Conservation (phyloP, 2,888 invertebrate genomes). For the Anarsia innoxiella region DNA sequence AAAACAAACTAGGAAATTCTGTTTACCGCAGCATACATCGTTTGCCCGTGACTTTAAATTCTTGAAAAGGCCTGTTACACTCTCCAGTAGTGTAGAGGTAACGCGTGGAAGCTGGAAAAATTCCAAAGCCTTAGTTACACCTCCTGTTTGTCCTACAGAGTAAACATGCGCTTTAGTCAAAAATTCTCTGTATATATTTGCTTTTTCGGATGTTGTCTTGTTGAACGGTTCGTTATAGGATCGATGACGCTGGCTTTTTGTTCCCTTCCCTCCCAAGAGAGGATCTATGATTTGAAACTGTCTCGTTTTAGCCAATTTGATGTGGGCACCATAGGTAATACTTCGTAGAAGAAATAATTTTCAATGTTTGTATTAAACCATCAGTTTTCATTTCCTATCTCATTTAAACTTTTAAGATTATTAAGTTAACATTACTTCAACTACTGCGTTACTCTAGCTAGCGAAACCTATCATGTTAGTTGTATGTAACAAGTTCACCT, state of each 20-base stretch:
- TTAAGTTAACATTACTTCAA: background rate
- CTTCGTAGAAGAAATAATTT: too few species aligned
- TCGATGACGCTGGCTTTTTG: too few species aligned
- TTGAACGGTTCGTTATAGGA: too few species aligned
- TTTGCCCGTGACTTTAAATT: conserved; percentile 25
- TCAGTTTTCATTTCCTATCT: too few species aligned
- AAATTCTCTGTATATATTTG: too few species aligned
- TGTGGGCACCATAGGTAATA: too few species aligned
- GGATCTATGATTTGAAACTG: too few species aligned
- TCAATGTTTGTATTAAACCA: too few species aligned
- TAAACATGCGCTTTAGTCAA: conserved; percentile 41
- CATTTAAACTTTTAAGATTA: background rate
- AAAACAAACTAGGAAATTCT: conserved; percentile 27
- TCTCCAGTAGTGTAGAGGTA: conserved; percentile 27
- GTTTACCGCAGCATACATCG: conserved; percentile 27
- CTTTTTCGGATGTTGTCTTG: too few species aligned
- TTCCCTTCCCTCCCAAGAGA: too few species aligned
- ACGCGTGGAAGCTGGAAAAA: conserved; percentile 33
- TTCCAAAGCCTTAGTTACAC: conserved; percentile 34
- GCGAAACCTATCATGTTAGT: conserved; percentile 12
- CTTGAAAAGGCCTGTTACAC: conserved; percentile 23
- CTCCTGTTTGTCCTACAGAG: conserved; percentile 39
- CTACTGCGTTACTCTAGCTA: conserved; percentile 13
- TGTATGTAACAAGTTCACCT: conserved; percentile 37
- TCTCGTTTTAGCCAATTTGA: too few species aligned